phyloP scores from a whole-genome alignment of 2,888 invertebrate genomes.

The Eutolmus rufibarbis region DNA sequence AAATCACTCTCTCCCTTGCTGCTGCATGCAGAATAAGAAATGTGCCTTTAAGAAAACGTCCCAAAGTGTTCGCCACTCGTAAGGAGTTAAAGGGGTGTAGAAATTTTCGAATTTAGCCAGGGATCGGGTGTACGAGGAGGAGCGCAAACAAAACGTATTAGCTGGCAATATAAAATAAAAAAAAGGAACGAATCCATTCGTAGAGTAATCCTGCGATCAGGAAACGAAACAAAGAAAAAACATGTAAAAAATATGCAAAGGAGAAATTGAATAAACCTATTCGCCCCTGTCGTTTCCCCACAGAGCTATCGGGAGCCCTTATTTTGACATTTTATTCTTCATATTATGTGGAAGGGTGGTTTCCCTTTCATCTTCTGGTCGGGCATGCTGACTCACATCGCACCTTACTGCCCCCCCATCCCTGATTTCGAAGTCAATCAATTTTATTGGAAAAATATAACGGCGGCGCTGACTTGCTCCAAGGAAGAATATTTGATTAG shows the following conservation, averaged over 20 bases:
- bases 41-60: conserved; percentile 41
- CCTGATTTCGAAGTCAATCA: conserved; percentile 34
- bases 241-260: conserved; percentile 30
- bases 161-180: conserved; percentile 28
- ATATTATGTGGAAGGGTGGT: conserved; percentile 22
- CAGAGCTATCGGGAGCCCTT: background rate
- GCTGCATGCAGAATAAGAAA: conserved; percentile 45
- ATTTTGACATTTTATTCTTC: conserved; percentile 32
- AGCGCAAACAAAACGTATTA: conserved; percentile 34
- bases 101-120: background rate
- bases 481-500: conserved; percentile 29
- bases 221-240: conserved; percentile 31
- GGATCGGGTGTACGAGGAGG: background rate
- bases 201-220: conserved; percentile 14
- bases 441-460: conserved; percentile 34
- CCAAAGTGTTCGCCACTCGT: background rate
- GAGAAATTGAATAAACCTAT: conserved; percentile 39
- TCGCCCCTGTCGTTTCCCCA: background rate
- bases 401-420: background rate
- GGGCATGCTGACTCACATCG: background rate
- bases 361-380: background rate
- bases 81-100: conserved; percentile 32
- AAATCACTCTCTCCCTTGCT: conserved; percentile 44
- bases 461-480: background rate
- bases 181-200: conserved; percentile 13